phyloP scores from a whole-genome alignment of 2,888 invertebrate species.

The Idaea biselata region DNA sequence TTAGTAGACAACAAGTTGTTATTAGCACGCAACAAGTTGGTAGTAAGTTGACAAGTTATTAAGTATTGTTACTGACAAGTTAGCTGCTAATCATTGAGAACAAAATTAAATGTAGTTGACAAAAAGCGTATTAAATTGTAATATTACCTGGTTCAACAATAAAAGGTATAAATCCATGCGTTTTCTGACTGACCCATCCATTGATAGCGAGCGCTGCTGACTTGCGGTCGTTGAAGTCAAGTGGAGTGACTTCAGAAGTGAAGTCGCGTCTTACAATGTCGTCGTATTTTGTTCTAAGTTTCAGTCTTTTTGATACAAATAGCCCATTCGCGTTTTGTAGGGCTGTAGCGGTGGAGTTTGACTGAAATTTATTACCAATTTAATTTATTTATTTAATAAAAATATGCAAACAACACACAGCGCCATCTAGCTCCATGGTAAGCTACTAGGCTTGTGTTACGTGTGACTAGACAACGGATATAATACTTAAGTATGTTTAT shows the following conservation, averaged over 20 bases:
- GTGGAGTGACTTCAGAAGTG: conserved; percentile 61
- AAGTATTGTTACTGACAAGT: too few relatives aligned
- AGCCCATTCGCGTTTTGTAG: conserved; percentile 73
- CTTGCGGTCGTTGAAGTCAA: conserved; percentile 74
- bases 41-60: neutral
- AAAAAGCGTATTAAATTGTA: too few relatives aligned
- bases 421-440: too few relatives aligned
- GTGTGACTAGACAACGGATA: too few relatives aligned
- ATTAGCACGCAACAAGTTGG: neutral
- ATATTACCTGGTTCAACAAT: conserved; percentile 76
- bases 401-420: too few relatives aligned
- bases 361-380: conserved; percentile 40
- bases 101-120: too few relatives aligned
- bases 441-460: too few relatives aligned
- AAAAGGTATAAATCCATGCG: conserved; percentile 77
- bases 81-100: too few relatives aligned
- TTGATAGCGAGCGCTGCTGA: conserved; percentile 76
- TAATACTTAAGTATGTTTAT: too few relatives aligned
- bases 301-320: conserved; percentile 66
- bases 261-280: conserved; percentile 69
- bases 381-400: too few relatives aligned
- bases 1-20: too few relatives aligned
- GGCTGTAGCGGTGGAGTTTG: conserved; percentile 43
- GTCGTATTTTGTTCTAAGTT: conserved; percentile 65
- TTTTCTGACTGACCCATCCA: conserved; percentile 79